Percentiles rank a stretch among this genome's conserved stretches.
Evolutionary conservation across 2,113 vertebrate genomes (phyloP).

Genomic region (Poecile atricapillus): DNA sequence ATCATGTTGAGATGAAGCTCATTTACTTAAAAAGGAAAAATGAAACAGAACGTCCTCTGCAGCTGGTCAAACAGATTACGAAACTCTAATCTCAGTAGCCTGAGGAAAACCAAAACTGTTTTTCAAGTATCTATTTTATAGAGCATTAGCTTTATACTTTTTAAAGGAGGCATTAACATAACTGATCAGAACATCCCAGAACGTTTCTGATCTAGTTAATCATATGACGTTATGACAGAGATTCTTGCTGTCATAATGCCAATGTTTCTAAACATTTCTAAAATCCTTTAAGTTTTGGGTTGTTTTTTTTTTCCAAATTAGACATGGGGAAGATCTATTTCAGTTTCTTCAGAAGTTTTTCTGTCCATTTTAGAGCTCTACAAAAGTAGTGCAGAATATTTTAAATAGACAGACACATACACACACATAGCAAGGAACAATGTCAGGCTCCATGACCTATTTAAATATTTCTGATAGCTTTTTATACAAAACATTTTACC

Average conservation of each 20-base stretch:
- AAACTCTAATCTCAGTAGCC: slow-evolving; percentile 61
- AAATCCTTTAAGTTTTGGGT: neutral
- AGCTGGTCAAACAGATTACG: slow-evolving; percentile 67
- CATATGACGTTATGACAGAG: neutral
- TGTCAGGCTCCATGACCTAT: neutral
- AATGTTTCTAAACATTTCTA: slow-evolving; percentile 8
- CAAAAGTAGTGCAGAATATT: neutral
- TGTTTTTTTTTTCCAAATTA: neutral
- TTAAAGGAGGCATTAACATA: slow-evolving; percentile 9
- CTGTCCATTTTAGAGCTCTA: neutral
- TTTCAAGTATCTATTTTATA: slow-evolving; percentile 53
- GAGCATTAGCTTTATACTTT: slow-evolving; percentile 8
- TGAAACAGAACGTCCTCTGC: slow-evolving; percentile 56
- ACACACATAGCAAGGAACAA: neutral
- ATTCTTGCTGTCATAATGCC: slow-evolving; percentile 19
- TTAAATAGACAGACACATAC: neutral
- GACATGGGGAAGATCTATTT: neutral
- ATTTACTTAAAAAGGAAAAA: slow-evolving; percentile 54
- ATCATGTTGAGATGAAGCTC: slow-evolving; percentile 55
- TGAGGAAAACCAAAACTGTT: slow-evolving; percentile 52
- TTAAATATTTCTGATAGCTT: neutral
- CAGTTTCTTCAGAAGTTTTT: neutral
- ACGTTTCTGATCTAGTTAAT: slow-evolving; percentile 42
- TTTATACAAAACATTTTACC: neutral
- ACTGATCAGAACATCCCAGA: slow-evolving; percentile 46